Conservation (phyloP, 2,113 vertebrate genomes). For the Agapornis roseicollis region DNA sequence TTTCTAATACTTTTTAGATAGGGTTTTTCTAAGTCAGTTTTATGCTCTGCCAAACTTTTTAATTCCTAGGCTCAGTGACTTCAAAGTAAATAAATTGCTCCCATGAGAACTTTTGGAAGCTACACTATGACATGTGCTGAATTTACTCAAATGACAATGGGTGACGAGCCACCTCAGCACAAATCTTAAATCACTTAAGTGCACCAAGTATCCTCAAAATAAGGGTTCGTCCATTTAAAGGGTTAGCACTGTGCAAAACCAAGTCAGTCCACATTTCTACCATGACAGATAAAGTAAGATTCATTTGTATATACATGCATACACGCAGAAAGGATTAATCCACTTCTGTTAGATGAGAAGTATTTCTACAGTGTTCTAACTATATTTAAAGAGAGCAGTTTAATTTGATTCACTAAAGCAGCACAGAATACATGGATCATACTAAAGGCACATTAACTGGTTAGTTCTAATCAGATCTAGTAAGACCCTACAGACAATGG, state of each 20-base stretch:
- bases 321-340: not conserved
- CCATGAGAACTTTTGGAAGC: not conserved
- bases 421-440: not conserved
- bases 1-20: not conserved
- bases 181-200: not conserved
- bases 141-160: not conserved
- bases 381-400: not conserved
- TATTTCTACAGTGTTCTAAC: not conserved
- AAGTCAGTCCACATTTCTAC: not conserved
- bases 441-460: not conserved
- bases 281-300: accelerated
- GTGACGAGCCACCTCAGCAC: not conserved
- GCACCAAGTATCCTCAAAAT: not conserved
- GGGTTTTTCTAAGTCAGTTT: not conserved
- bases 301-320: accelerated
- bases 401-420: not conserved
- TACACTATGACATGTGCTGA: accelerated
- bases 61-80: not conserved
- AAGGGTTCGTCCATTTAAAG: not conserved
- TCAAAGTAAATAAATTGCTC: not conserved
- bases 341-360: not conserved
- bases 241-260: accelerated
- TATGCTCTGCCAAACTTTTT: not conserved
- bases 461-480: not conserved
- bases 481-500: not conserved